Percentiles rank a stretch among this genome's conserved stretches.
These are phyloP conservation scores for mouse (Mus musculus) DNA, from an alignment of 2,113 vertebrate genomes.

Conservation along the genomic window GRCm39 chr7:115650501-115651000, in stretches of 20 bases:
- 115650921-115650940: background rate
- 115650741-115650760: background rate
- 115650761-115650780: background rate
- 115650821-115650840: background rate
- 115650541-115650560: background rate
- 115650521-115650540: constrained; percentile 30
- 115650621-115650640: background rate
- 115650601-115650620: background rate
- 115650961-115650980: background rate
- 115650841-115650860: background rate
- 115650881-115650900: background rate
- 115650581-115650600: background rate
- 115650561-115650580: background rate
- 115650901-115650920: background rate
- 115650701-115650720: background rate
- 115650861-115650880: background rate
- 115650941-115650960: background rate
- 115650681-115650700: background rate
- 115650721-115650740: background rate
- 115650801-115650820: background rate
- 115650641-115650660: background rate
- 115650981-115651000: background rate
- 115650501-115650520: constrained; percentile 1
- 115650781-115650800: background rate
- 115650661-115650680: background rate